These are phyloP conservation scores for Cichlasoma orientale DNA, from an alignment of 2,797 vertebrate species.

Conservation along the genomic window DNA sequence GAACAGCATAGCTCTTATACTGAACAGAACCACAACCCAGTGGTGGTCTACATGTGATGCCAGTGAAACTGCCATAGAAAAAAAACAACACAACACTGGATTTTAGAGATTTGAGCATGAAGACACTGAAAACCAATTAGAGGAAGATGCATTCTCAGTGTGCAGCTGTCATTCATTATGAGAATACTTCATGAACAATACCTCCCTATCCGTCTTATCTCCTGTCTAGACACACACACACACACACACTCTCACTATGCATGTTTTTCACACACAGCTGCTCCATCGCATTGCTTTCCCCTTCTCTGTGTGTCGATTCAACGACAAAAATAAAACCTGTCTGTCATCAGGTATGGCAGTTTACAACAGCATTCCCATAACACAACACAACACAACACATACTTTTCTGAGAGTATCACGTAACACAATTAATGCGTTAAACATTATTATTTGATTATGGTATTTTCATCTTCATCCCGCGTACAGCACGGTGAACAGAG, in stretches of 20 bases:
- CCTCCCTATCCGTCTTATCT: conserved; percentile 2
- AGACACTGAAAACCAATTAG: conserved; percentile 39
- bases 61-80: conserved; percentile 13
- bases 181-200: conserved; percentile 5
- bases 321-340: not conserved
- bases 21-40: not conserved
- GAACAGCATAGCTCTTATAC: not conserved
- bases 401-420: not conserved
- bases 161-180: conserved; percentile 46
- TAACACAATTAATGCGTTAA: not conserved
- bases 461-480: not conserved
- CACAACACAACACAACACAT: not conserved
- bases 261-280: not conserved
- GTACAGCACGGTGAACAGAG: too few relatives aligned
- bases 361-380: not conserved
- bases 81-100: not conserved
- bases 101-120: conserved; percentile 23
- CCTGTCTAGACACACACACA: not conserved
- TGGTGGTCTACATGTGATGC: not conserved
- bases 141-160: conserved; percentile 15
- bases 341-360: not conserved
- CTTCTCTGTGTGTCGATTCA: not conserved
- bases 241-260: not conserved
- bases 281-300: not conserved
- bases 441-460: not conserved